Evolutionary conservation across 2,888 invertebrate genomes (phyloP).

Genomic region (Proisotoma minuta): DNA sequence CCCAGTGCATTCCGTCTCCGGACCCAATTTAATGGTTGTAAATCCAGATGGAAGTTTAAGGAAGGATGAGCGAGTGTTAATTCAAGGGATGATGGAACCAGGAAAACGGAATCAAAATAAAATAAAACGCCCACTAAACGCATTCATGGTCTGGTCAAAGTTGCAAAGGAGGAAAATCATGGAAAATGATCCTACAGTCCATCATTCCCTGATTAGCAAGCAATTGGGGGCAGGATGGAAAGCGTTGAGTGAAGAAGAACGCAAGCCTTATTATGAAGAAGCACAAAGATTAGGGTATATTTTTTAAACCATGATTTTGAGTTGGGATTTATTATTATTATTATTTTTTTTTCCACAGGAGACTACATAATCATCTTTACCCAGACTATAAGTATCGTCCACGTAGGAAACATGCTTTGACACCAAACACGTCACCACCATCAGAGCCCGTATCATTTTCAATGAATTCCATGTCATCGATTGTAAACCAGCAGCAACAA

Average conservation of each 20-base stretch:
- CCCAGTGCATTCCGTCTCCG: no score
- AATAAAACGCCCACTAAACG: slow-evolving; percentile 36
- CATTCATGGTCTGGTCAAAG: slow-evolving; percentile 37
- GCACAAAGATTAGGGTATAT: slow-evolving; percentile 30
- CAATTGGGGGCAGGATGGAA: slow-evolving; percentile 35
- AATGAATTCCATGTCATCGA: no score
- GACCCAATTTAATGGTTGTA: neutral
- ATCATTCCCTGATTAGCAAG: slow-evolving; percentile 37
- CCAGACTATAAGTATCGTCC: slow-evolving; percentile 37
- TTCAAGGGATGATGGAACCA: neutral
- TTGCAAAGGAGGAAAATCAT: slow-evolving; percentile 27
- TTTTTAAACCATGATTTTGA: neutral
- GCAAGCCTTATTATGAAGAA: slow-evolving; percentile 33
- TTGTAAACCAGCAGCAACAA: no score
- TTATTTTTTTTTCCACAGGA: slow-evolving; percentile 19
- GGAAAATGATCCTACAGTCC: slow-evolving; percentile 31
- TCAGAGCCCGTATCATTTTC: neutral
- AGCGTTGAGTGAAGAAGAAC: slow-evolving; percentile 22
- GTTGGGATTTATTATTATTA: neutral
- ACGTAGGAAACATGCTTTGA: slow-evolving; percentile 1
- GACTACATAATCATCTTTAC: slow-evolving; percentile 28
- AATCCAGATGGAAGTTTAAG: no score
- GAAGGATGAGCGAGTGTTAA: neutral
- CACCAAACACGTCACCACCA: neutral
- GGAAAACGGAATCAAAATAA: slow-evolving; percentile 14